Evolutionary conservation across 1,140 invertebrate species (phyloP).

Genomic region (Hycleus cichorii): DNA sequence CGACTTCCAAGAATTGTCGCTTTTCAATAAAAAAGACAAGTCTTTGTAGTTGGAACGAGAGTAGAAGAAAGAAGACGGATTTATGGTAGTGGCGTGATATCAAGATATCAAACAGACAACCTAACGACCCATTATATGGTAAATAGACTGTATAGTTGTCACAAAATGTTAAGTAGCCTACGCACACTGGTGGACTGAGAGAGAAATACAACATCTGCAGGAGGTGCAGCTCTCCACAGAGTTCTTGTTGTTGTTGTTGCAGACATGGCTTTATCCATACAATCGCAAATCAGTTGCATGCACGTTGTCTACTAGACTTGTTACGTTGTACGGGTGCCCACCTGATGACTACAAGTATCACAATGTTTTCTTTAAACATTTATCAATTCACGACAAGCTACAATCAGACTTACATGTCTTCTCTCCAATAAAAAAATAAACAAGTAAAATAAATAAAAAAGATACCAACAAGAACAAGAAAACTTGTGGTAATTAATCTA

Average conservation of each 20-base stretch:
- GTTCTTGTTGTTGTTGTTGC: no score
- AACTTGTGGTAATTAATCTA: no score
- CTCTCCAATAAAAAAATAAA: no score
- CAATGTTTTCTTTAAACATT: no score
- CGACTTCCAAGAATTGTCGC: slow-evolving; percentile 21
- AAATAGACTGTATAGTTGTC: slow-evolving; percentile 22
- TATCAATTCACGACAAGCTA: no score
- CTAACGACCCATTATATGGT: slow-evolving; percentile 29
- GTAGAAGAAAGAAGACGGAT: slow-evolving; percentile 20
- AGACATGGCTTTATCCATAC: slow-evolving; percentile 8
- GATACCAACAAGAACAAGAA: no score
- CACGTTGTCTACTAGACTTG: slow-evolving; percentile 7
- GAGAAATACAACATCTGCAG: not conserved
- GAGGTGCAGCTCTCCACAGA: not conserved
- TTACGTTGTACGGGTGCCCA: no score
- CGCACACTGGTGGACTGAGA: not conserved
- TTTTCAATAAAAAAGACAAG: no score
- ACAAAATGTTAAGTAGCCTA: slow-evolving; percentile 15
- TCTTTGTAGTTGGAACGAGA: slow-evolving; percentile 3
- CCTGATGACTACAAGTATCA: no score
- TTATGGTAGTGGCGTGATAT: slow-evolving; percentile 17
- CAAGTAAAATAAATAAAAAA: no score
- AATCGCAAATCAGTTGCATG: slow-evolving; percentile 29
- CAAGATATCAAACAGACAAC: slow-evolving; percentile 23
- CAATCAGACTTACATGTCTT: no score